These are phyloP conservation scores for Brachyistius frenatus DNA, from an alignment of 2,113 vertebrate genomes.

Conservation along the genomic window DNA sequence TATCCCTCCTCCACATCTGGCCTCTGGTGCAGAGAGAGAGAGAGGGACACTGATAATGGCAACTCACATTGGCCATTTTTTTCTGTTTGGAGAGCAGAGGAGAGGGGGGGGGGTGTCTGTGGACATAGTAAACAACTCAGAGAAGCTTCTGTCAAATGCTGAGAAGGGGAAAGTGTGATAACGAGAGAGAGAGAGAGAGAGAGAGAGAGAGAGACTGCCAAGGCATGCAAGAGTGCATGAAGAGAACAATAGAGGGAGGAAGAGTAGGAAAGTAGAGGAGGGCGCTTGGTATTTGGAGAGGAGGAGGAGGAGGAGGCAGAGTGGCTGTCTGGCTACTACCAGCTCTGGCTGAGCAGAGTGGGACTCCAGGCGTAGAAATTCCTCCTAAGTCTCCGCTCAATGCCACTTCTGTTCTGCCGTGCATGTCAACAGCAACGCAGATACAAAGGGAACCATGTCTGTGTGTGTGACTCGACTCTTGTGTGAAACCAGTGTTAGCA, in stretches of 20 bases:
- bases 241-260: constrained; percentile 62
- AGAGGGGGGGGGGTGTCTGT: not conserved
- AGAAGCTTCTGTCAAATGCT: constrained; percentile 36
- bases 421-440: constrained; percentile 66
- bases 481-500: constrained; percentile 58
- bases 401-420: constrained; percentile 81
- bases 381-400: constrained; percentile 79
- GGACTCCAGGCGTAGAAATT: constrained; percentile 78
- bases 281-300: constrained; percentile 68
- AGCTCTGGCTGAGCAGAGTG: constrained; percentile 55
- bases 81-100: not conserved
- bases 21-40: constrained; percentile 20
- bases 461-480: constrained; percentile 60
- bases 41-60: constrained; percentile 42
- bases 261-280: constrained; percentile 61
- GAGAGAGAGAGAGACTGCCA: constrained; percentile 22
- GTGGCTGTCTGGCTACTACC: constrained; percentile 48
- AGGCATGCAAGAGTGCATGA: constrained; percentile 21
- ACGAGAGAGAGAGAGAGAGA: constrained; percentile 15
- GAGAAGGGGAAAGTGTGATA: constrained; percentile 36
- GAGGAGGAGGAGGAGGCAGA: constrained; percentile 65
- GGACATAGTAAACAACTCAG: constrained; percentile 53
- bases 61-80: constrained; percentile 48
- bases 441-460: constrained; percentile 80
- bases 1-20: constrained; percentile 72